Evolutionary conservation across 2,113 vertebrate species (phyloP), one percentile per base, ranked within the genome.

Genomic region (Lipotes vexillifer): DNA sequence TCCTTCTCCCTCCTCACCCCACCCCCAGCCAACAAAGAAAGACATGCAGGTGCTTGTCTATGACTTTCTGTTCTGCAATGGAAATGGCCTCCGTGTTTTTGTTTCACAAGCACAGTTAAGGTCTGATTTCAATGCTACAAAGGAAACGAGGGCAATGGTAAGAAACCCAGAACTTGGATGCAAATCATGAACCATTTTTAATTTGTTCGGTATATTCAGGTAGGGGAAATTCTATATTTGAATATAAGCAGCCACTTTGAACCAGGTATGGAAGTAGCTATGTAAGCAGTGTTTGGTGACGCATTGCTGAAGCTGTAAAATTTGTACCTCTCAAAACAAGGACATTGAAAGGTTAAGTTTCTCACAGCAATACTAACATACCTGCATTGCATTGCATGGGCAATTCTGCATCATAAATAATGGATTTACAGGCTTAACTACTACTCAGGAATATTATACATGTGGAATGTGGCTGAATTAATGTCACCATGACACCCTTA

Each of bases 121-220:
- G 57, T 33, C 61, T 8, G 14, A 66, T 93, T 97, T 98, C 90
- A 57, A 5, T 52, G 49, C 88, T 95, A 41, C 90, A 85, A 87
- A n/a, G 95, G 97, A 91, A 96, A 90, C 14, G 6, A 31, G 27
- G 31, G 90, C n/a, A 59, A 38, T 13, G 46, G 93, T 96, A 96
- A 98, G 93, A 78, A 97, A 66, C 57, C 90, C 55, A 95, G 93
- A 96, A 96, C 93, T 20, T 88, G 66, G 93, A 83, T 96, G 97
- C 97, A 97, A 97, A 97, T 98, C 86, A 97, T 65, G 92, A 97
- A 92, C 65, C 38, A 33, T 95, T 98, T 98, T 97, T 75, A 97
- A 94, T 97, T 97, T 97, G 87, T 87, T 97, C 17, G 2, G 83
- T 88, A 66, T 77, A 75, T 59, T 88, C 1, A 46, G 78, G 96